phyloP scores from a whole-genome alignment of 2,797 vertebrate genomes.

The Lateolabrax maculatus region DNA sequence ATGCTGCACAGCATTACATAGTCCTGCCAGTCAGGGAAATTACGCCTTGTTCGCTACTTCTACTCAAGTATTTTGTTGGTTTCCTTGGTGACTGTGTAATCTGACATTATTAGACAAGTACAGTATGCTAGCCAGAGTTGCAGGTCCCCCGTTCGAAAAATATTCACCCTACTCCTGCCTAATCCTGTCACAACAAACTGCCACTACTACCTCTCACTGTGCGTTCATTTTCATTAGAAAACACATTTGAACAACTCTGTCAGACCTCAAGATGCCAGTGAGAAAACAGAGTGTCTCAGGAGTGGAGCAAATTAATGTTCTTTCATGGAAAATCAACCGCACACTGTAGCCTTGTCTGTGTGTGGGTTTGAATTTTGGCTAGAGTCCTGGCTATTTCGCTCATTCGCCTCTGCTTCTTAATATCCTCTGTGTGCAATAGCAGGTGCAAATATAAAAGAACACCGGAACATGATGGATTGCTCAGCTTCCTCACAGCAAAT shows the following conservation, averaged over 20 bases:
- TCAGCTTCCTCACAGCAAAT: slow-evolving; percentile 41
- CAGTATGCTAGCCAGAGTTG: slow-evolving; percentile 41
- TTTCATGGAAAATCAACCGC: slow-evolving; percentile 48
- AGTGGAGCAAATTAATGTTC: slow-evolving; percentile 51
- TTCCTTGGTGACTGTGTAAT: slow-evolving; percentile 73
- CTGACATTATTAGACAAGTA: slow-evolving; percentile 66
- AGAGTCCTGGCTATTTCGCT: slow-evolving; percentile 38
- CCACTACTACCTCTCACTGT: slow-evolving; percentile 12
- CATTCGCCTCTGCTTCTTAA: slow-evolving; percentile 50
- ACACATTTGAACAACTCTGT: slow-evolving; percentile 30
- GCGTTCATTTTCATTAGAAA: slow-evolving; percentile 33
- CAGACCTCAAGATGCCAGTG: slow-evolving; percentile 34
- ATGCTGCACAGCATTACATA: slow-evolving; percentile 59
- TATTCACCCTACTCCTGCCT: slow-evolving; percentile 30
- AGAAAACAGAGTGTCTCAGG: slow-evolving; percentile 48
- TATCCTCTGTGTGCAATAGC: slow-evolving; percentile 50
- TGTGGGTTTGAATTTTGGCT: slow-evolving; percentile 57
- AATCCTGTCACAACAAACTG: slow-evolving; percentile 40
- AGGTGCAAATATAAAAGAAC: slow-evolving; percentile 58
- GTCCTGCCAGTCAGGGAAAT: slow-evolving; percentile 64
- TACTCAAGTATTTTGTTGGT: slow-evolving; percentile 60
- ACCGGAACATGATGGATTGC: slow-evolving; percentile 58
- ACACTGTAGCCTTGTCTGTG: slow-evolving; percentile 43
- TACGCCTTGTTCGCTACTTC: slow-evolving; percentile 46
- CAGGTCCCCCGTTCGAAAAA: slow-evolving; percentile 49